These are phyloP conservation scores for Pangasius krempfi DNA, from an alignment of 2,797 vertebrate species.

Conservation along the genomic window DNA sequence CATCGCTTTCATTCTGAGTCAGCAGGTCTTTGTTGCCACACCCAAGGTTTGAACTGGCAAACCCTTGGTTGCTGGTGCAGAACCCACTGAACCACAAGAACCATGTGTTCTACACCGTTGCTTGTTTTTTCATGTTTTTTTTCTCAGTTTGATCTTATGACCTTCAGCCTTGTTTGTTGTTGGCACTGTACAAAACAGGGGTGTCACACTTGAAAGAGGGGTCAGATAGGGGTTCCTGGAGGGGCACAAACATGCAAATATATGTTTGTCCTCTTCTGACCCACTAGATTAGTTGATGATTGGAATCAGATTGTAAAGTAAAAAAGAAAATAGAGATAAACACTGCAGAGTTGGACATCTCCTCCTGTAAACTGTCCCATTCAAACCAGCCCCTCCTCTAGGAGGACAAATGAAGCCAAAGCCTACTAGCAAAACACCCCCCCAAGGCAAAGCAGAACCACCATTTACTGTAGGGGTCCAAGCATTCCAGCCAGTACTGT, in stretches of 20 bases:
- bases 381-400: too few species aligned
- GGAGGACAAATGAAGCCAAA: too few species aligned
- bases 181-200: neutral
- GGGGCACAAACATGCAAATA: neutral
- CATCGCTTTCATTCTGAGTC: conserved; percentile 30
- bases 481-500: neutral
- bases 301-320: neutral
- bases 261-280: too few species aligned
- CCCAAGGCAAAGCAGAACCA: neutral
- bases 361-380: neutral
- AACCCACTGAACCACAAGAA: conserved; percentile 32
- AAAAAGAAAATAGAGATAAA: neutral
- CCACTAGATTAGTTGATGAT: neutral
- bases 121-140: conserved; percentile 2
- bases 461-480: too few species aligned
- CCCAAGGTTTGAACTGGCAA: conserved; percentile 31
- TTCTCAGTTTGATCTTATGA: neutral
- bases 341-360: neutral
- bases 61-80: conserved; percentile 2
- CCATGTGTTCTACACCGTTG: neutral
- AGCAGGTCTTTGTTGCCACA: conserved; percentile 36
- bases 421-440: too few species aligned
- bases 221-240: neutral
- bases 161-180: neutral
- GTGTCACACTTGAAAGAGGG: neutral